Percentiles rank a stretch among this genome's conserved stretches.
phyloP scores from a whole-genome alignment of 2,797 vertebrate genomes.

The Mormyrus hasselquistii region DNA sequence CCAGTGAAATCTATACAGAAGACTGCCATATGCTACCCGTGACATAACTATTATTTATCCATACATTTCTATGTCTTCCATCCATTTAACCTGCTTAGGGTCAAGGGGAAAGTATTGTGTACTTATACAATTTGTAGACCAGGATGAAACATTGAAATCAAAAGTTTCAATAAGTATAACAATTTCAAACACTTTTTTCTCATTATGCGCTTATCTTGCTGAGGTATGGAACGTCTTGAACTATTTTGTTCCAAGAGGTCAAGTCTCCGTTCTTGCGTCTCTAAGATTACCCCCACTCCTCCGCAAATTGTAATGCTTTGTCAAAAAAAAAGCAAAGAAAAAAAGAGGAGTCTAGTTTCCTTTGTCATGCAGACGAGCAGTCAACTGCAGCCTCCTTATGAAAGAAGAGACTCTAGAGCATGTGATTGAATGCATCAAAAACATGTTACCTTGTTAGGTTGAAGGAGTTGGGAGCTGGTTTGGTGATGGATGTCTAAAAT shows the following conservation, averaged over 20 bases:
- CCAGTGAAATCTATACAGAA: neutral
- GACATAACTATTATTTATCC: neutral
- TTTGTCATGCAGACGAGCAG: neutral
- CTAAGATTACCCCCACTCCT: neutral
- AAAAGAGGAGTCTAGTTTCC: neutral
- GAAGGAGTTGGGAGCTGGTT: neutral
- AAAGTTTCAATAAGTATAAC: neutral
- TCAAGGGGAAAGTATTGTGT: neutral
- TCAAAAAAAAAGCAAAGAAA: neutral
- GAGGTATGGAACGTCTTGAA: neutral
- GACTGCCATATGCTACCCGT: neutral
- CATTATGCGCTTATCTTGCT: neutral
- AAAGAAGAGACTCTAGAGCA: neutral
- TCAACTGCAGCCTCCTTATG: neutral
- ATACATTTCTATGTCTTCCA: neutral
- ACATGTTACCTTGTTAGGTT: neutral
- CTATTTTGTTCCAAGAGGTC: neutral
- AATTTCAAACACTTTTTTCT: neutral
- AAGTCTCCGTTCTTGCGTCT: neutral
- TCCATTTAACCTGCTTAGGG: neutral
- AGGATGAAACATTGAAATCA: neutral
- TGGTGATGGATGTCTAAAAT: neutral
- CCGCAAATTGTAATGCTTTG: neutral
- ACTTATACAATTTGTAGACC: neutral
- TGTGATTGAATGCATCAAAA: neutral